These are phyloP conservation scores for Apocheima hispidaria DNA, from an alignment of 2,888 invertebrate genomes.

Conservation along the genomic window DNA sequence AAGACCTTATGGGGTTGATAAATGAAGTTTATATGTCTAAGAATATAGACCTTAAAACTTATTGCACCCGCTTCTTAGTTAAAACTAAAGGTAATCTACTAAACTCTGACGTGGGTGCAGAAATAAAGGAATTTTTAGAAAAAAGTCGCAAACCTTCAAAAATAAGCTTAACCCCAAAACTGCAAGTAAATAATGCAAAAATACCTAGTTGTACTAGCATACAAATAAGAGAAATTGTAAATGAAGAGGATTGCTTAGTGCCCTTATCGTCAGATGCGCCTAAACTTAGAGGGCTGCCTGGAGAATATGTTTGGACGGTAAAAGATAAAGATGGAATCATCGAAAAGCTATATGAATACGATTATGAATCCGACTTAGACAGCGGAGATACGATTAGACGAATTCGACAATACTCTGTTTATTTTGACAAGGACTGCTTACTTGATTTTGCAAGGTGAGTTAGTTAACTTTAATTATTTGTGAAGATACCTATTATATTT, in stretches of 20 bases:
- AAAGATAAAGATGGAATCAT: constrained; percentile 78
- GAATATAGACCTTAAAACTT: constrained; percentile 66
- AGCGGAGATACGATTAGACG: constrained; percentile 70
- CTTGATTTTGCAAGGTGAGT: constrained; percentile 67
- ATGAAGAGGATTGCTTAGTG: constrained; percentile 48
- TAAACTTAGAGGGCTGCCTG: constrained; percentile 69
- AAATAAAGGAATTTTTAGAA: constrained; percentile 65
- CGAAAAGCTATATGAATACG: constrained; percentile 76
- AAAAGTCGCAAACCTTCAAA: constrained; percentile 41
- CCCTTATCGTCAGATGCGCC: constrained; percentile 58
- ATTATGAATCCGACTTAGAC: constrained; percentile 63
- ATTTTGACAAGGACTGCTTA: constrained; percentile 74
- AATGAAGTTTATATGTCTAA: constrained; percentile 69
- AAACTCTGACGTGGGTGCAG: constrained; percentile 63
- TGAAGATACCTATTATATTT: too few species aligned
- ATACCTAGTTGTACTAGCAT: constrained; percentile 31
- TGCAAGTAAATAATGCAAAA: constrained; percentile 11
- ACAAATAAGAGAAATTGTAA: constrained; percentile 48
- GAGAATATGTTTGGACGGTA: constrained; percentile 75
- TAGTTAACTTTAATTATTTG: too few species aligned
- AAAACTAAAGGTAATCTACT: constrained; percentile 65
- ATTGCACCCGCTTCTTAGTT: constrained; percentile 71
- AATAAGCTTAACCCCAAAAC: constrained; percentile 31
- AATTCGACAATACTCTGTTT: constrained; percentile 78
- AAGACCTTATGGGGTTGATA: constrained; percentile 64